These are phyloP conservation scores for Paradoxurus hermaphroditus DNA, from an alignment of 2,113 vertebrate species.

Conservation along the genomic window DNA sequence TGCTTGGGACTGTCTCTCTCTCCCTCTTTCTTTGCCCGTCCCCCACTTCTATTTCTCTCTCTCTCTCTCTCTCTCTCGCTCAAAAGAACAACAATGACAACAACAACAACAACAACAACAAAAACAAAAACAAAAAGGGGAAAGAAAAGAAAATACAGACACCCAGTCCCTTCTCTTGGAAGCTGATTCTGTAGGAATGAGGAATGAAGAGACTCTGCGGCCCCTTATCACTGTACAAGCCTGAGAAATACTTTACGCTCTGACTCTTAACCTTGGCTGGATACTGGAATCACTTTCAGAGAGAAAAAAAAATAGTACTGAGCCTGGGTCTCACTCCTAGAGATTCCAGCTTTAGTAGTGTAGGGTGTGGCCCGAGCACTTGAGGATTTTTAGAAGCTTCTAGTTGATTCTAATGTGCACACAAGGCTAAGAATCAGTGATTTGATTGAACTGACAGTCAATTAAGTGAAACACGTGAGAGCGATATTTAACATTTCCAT, in stretches of 20 bases:
- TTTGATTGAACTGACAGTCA: background rate
- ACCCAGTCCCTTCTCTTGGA: background rate
- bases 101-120: too few species aligned
- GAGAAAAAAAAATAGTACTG: background rate
- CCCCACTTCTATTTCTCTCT: too few species aligned
- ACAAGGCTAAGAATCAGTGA: background rate
- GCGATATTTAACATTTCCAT: background rate
- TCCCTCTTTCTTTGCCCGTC: too few species aligned
- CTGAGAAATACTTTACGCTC: background rate
- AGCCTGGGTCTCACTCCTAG: background rate
- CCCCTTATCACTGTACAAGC: background rate
- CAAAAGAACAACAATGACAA: too few species aligned
- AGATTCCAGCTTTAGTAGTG: background rate
- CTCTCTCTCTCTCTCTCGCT: too few species aligned
- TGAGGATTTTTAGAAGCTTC: constrained; percentile 14
- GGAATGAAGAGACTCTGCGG: background rate
- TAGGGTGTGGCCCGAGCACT: background rate
- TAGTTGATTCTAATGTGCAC: background rate
- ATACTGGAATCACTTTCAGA: background rate
- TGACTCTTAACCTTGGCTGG: background rate
- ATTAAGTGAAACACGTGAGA: background rate
- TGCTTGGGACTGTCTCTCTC: too few species aligned
- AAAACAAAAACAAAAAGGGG: too few species aligned
- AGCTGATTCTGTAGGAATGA: background rate
- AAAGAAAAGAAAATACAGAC: too few species aligned